These are phyloP conservation scores for Anodontia alba DNA, from an alignment of 2,888 invertebrate species.

Conservation along the genomic window DNA sequence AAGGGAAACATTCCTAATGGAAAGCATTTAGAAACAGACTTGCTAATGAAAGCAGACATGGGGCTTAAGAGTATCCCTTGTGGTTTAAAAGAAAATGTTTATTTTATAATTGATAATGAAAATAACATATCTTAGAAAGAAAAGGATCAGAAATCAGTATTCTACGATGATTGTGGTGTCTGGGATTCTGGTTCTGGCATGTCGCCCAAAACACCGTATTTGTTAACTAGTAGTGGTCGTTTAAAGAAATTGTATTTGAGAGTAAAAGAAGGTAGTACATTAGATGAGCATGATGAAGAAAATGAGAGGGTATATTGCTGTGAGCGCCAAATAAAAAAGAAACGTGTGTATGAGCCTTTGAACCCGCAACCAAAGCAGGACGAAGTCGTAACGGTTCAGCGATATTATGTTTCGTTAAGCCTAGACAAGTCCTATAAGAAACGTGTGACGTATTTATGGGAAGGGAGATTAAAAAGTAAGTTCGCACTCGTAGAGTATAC, in stretches of 20 bases:
- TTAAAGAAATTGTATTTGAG: background rate
- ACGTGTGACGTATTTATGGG: background rate
- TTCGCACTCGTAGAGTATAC: constrained; percentile 18
- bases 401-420: background rate
- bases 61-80: background rate
- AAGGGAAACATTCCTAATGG: background rate
- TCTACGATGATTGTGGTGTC: constrained; percentile 29
- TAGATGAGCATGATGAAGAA: too few species aligned
- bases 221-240: background rate
- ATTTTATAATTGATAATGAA: constrained; percentile 23
- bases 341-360: background rate
- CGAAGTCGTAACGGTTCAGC: constrained; percentile 17
- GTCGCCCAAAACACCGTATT: background rate
- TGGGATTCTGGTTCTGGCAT: constrained; percentile 24
- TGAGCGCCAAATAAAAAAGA: background rate
- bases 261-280: too few species aligned
- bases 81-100: constrained; percentile 23
- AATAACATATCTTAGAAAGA: background rate
- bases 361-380: constrained; percentile 20
- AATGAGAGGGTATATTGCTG: constrained; percentile 19
- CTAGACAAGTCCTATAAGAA: background rate
- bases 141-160: constrained; percentile 16
- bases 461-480: background rate
- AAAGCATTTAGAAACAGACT: background rate
- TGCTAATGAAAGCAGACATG: background rate